phyloP scores from a whole-genome alignment of 2,113 vertebrate species.

The Micromys minutus region DNA sequence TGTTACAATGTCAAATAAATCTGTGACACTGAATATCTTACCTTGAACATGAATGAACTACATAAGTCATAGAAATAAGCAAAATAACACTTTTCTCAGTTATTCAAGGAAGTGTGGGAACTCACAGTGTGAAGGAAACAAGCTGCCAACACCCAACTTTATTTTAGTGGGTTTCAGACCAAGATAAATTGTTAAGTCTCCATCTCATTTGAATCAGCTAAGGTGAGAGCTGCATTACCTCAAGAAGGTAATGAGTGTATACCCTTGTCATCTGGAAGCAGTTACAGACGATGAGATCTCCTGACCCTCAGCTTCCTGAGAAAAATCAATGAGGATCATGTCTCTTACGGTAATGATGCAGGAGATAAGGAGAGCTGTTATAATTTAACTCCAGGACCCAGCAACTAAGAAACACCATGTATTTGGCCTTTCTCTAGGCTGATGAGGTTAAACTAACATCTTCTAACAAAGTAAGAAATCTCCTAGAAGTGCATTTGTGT shows the following conservation, averaged over 20 bases:
- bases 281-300: background rate
- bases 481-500: background rate
- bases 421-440: background rate
- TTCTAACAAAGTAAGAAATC: background rate
- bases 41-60: background rate
- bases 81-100: background rate
- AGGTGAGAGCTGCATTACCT: background rate
- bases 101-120: background rate
- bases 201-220: background rate
- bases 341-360: background rate
- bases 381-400: background rate
- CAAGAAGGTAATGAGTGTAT: background rate
- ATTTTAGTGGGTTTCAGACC: background rate
- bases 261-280: background rate
- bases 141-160: background rate
- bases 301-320: background rate
- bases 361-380: background rate
- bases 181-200: background rate
- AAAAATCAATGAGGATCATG: background rate
- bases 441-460: background rate
- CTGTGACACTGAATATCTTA: background rate
- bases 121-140: too few species aligned
- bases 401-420: background rate
- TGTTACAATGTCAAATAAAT: background rate
- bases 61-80: background rate